phyloP scores from a whole-genome alignment of 2,888 invertebrate genomes.

The Sympetrum striolatum region DNA sequence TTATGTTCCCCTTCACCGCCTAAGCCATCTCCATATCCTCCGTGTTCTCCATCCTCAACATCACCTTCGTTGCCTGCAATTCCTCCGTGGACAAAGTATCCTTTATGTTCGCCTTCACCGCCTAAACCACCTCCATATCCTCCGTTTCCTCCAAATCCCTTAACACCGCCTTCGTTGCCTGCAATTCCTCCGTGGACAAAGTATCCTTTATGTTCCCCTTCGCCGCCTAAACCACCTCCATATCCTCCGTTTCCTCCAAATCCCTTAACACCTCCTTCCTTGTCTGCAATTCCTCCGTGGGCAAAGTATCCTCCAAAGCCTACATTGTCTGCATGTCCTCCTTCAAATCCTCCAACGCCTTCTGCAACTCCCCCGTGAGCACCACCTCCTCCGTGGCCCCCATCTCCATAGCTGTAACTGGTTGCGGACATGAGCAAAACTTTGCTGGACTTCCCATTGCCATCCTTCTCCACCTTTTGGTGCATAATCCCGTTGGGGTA shows the following conservation, averaged over 20 bases:
- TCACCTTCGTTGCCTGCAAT: background rate
- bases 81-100: no score
- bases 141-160: background rate
- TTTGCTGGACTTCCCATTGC: constrained; percentile 3
- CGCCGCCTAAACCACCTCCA: background rate
- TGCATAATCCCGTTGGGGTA: constrained; percentile 6
- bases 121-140: constrained; percentile 10
- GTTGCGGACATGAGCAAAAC: background rate
- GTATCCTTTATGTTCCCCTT: background rate
- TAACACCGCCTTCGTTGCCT: background rate
- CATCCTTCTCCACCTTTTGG: background rate
- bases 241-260: background rate
- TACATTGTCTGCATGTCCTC: background rate
- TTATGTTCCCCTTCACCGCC: no score
- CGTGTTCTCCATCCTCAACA: background rate
- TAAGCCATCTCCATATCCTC: background rate
- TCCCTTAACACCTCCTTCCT: background rate
- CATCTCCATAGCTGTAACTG: constrained; percentile 33
- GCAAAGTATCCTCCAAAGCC: background rate
- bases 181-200: background rate
- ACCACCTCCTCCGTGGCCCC: constrained; percentile 49
- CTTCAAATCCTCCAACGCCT: background rate
- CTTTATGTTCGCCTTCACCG: no score
- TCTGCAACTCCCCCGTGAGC: no score
- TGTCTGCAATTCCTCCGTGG: background rate